Evolutionary conservation across 2,113 vertebrate species (phyloP).

Genomic region (Nesogale talazaci): DNA sequence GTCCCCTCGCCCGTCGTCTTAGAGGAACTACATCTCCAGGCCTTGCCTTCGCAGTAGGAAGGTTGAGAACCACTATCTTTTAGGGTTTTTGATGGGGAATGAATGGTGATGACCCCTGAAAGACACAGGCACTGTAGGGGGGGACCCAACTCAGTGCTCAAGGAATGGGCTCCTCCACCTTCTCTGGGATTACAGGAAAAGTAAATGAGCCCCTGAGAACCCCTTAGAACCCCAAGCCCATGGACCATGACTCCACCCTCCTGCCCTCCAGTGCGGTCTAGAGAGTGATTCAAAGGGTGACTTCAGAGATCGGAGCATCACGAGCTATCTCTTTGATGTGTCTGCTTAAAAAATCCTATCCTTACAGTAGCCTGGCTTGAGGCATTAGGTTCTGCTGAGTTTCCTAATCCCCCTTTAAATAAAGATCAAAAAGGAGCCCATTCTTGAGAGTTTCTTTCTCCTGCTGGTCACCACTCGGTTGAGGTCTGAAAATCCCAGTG

Average conservation of each 20-base stretch:
- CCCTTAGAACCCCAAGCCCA: accelerated
- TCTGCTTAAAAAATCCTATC: constrained; percentile 37
- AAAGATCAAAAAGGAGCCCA: constrained; percentile 78
- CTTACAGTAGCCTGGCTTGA: constrained; percentile 39
- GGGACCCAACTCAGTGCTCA: not conserved
- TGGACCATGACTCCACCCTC: accelerated
- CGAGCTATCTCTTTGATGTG: constrained; percentile 54
- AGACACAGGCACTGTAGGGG: accelerated
- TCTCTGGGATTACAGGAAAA: not conserved
- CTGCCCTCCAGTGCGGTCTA: not conserved
- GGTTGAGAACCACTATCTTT: not conserved
- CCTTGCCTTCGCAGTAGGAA: not conserved
- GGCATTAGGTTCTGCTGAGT: constrained; percentile 57
- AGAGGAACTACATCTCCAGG: not conserved
- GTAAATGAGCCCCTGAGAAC: not conserved
- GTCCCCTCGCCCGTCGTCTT: not conserved
- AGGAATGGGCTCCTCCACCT: not conserved
- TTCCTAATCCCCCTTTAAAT: constrained; percentile 80
- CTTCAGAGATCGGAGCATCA: not conserved
- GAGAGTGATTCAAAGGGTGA: not conserved
- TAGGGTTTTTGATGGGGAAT: not conserved
- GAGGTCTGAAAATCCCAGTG: constrained; percentile 54
- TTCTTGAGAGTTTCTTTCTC: constrained; percentile 57
- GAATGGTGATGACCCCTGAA: not conserved
- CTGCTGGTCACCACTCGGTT: constrained; percentile 12